A percentile compares a stretch with the other conserved stretches of the same genome.
Conservation (phyloP, 1,140 invertebrate genomes). For the Camponotus pennsylvanicus region DNA sequence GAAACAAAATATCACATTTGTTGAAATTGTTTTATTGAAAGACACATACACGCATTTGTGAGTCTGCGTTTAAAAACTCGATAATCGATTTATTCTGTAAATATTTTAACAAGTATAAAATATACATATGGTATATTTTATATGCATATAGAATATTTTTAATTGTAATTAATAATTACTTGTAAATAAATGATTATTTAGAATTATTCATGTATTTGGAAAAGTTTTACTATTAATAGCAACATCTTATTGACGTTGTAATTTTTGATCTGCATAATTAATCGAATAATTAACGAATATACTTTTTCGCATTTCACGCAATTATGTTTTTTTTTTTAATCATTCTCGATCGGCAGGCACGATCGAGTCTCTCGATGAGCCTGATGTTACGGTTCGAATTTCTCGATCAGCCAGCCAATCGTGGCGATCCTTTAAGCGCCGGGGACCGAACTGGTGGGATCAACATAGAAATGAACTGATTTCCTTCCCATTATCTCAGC, state of each 20-base stretch:
- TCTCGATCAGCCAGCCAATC: constrained; percentile 82
- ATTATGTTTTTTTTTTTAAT: background rate
- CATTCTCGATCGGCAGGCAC: constrained; percentile 11
- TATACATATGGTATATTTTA: background rate
- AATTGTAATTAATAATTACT: background rate
- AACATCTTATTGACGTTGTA: background rate
- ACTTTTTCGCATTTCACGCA: constrained; percentile 8
- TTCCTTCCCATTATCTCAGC: constrained; percentile 85
- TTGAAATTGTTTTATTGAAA: constrained; percentile 20
- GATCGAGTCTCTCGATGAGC: constrained; percentile 67
- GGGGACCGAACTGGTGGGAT: constrained; percentile 78
- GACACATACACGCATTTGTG: background rate
- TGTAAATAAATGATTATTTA: background rate
- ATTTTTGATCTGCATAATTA: background rate
- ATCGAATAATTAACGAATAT: constrained; percentile 1
- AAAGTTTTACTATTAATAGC: background rate
- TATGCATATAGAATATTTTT: background rate
- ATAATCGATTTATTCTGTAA: background rate
- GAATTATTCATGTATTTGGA: background rate
- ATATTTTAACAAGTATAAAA: constrained; percentile 2
- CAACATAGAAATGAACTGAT: constrained; percentile 87
- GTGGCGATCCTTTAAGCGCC: constrained; percentile 70
- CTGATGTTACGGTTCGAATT: constrained; percentile 83
- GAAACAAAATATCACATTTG: background rate
- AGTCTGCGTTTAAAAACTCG: background rate